Conservation (phyloP, 2,797 vertebrate genomes). For the Falco novaeseelandiae region DNA sequence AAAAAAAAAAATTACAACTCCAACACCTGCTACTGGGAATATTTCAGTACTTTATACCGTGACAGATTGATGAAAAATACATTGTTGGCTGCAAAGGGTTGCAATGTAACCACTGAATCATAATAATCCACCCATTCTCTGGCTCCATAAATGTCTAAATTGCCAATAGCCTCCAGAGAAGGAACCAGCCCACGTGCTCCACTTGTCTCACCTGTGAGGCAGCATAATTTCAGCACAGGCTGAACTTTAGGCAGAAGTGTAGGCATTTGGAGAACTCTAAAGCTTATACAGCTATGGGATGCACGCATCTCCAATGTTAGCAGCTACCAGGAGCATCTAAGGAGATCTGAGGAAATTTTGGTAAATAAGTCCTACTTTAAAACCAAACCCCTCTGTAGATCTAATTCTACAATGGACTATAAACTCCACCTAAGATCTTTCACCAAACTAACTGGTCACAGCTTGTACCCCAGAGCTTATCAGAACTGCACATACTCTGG, state of each 20-base stretch:
- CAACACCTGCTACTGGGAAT: not conserved
- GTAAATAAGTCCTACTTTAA: not conserved
- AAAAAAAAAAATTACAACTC: too few relatives aligned
- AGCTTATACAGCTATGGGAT: accelerated
- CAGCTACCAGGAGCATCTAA: not conserved
- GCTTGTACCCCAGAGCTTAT: not conserved
- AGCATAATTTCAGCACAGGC: not conserved
- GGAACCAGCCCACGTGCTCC: not conserved
- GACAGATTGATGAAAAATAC: not conserved
- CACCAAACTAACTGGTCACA: not conserved
- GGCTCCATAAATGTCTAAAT: not conserved
- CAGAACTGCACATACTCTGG: not conserved
- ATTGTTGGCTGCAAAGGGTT: not conserved
- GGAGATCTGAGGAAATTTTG: not conserved
- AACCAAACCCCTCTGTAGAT: not conserved
- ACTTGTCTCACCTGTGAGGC: not conserved
- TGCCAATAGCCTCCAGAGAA: not conserved
- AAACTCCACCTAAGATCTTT: not conserved
- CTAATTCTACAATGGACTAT: not conserved
- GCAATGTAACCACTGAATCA: not conserved
- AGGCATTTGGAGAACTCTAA: not conserved
- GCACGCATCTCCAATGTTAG: not conserved
- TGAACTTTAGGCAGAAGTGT: not conserved
- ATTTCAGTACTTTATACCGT: not conserved
- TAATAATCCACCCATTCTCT: not conserved